Evolutionary conservation across 2,113 vertebrate species (phyloP).

Genomic region (Irena cyanogastra): DNA sequence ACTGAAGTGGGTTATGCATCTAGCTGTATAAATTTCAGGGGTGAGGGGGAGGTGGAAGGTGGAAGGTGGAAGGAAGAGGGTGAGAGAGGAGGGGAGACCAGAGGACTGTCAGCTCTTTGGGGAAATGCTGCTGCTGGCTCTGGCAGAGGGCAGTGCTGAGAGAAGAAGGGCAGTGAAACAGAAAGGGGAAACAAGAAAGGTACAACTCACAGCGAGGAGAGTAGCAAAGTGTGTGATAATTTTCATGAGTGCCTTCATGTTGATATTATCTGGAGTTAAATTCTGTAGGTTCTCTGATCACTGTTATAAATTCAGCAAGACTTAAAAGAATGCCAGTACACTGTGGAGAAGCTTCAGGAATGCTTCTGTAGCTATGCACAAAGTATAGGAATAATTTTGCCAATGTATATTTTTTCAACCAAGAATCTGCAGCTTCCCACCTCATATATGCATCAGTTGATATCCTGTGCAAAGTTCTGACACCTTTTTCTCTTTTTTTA

Average conservation of each 20-base stretch:
- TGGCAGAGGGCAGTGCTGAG: background rate
- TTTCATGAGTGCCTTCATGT: background rate
- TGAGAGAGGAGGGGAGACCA: background rate
- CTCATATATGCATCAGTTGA: background rate
- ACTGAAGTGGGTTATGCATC: background rate
- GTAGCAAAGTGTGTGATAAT: background rate
- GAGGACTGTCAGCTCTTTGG: background rate
- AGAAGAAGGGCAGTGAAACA: background rate
- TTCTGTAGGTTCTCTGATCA: background rate
- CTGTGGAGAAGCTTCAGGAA: background rate
- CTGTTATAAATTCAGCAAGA: background rate
- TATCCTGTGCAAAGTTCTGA: background rate
- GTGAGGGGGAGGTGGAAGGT: background rate
- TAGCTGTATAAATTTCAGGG: background rate
- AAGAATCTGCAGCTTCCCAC: background rate
- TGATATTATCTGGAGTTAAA: background rate
- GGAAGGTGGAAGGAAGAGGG: accelerated
- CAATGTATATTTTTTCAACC: background rate
- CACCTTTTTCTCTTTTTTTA: background rate
- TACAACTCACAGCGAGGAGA: background rate
- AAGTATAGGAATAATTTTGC: background rate
- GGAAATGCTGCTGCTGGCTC: background rate
- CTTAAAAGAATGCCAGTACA: background rate
- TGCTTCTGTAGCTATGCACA: background rate
- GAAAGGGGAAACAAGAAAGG: background rate